phyloP scores from a whole-genome alignment of 92 coral and sea anemone genomes.

The Virgularia gustaviana region DNA sequence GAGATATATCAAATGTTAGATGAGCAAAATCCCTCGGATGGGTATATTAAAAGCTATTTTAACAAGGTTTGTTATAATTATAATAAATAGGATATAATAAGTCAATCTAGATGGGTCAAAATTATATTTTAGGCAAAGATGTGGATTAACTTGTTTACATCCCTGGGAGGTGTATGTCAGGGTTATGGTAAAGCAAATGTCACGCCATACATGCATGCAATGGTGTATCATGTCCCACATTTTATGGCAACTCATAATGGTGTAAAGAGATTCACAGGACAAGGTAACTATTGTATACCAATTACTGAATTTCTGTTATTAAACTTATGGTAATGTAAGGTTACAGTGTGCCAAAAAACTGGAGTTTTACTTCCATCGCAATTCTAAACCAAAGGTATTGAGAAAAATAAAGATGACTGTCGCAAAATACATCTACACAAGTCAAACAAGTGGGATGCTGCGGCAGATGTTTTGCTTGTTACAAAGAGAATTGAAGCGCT shows the following conservation, averaged over 20 bases:
- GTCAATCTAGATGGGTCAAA: too few relatives aligned
- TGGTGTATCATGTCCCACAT: constrained; percentile 31
- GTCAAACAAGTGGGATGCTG: constrained; percentile 50
- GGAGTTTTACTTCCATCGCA: too few relatives aligned
- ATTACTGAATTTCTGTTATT: background rate
- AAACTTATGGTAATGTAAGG: background rate
- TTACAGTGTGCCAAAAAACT: too few relatives aligned
- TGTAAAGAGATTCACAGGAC: constrained; percentile 47
- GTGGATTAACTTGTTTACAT: constrained; percentile 37
- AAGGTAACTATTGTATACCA: constrained; percentile 32
- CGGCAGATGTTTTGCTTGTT: constrained; percentile 44
- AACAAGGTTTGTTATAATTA: too few relatives aligned
- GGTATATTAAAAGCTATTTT: too few relatives aligned
- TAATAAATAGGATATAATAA: too few relatives aligned
- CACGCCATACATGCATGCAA: too few relatives aligned
- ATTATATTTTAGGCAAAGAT: constrained; percentile 16
- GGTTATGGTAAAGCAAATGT: background rate
- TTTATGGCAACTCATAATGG: constrained; percentile 39
- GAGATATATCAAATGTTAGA: too few relatives aligned
- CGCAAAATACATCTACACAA: constrained; percentile 42
- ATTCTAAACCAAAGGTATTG: background rate
- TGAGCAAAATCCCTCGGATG: too few relatives aligned
- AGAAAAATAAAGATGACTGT: constrained; percentile 40
- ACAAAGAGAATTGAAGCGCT: constrained; percentile 45
- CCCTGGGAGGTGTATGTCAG: constrained; percentile 34